Base-by-base conservation (phyloP, 1,140 invertebrate genomes). In the Vanessa tameamea region DNA sequence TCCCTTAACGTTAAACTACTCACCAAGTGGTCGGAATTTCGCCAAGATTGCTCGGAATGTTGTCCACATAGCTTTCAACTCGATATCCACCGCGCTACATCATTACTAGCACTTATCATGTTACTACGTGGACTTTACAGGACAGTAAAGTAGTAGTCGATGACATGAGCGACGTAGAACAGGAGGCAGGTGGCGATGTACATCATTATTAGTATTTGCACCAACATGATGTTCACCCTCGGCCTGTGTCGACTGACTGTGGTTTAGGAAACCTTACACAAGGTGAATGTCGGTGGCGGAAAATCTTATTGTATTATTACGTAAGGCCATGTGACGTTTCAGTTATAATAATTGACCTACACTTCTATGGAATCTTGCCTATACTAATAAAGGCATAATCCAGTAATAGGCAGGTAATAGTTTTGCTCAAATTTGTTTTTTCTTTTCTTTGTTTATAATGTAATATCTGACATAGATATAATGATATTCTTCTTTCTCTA, bases 161-260 rank as follows among this genome's bases (percentile, higher is more conserved):
- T 92, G 57, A 93, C 84, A 23, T 90, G 87, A 12, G 90, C 90
- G 26, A 92, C 88, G 72, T 93, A 93, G 77, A 93, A 90, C 31
- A 93, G 70, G 31, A 93, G 81, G 78, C 90, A 93, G 14, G 91
- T 91, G 55, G 85, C 89, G 51, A 92, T 91, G 82, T 93, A 93
- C 84, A 93, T 91, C 83, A 93, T 91, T 64, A 93, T 91, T 1
- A 93, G 84, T 20, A 93, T 92, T 71, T 93, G 92, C 37, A 93
- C 88, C 78, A 93, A 82, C 92, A 93, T 93, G 84, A 77, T 88
- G 81, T 20, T 57, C 53, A 72, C 47, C 67, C 65, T 64, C 71
- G 48, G 65, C 55, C 16, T 3, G 13, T 53, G 63, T 55, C 14
- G 20, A 61, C 77, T 65, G 70, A 72, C 74, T 75, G 72, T 71